These are phyloP conservation scores for Sialis lutaria DNA, from an alignment of 2,888 invertebrate genomes.

Conservation along the genomic window DNA sequence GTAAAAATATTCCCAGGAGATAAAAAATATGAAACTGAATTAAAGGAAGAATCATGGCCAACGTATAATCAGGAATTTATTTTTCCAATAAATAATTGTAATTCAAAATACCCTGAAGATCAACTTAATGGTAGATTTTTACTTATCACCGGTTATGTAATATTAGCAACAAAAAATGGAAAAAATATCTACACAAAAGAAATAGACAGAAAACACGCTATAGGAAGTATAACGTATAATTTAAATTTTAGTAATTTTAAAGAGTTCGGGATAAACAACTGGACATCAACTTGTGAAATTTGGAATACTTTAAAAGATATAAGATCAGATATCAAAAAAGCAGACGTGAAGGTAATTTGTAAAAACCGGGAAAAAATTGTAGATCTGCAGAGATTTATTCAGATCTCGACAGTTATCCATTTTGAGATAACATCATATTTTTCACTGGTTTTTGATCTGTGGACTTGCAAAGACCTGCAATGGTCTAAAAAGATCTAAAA, in stretches of 20 bases:
- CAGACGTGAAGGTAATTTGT: background rate
- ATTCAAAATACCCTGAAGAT: slow-evolving; percentile 32
- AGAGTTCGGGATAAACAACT: slow-evolving; percentile 37
- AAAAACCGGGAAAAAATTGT: no score
- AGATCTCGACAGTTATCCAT: no score
- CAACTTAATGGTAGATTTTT: slow-evolving; percentile 47
- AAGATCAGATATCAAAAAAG: background rate
- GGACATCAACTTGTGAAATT: slow-evolving; percentile 48
- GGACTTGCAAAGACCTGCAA: no score
- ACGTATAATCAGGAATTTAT: slow-evolving; percentile 64
- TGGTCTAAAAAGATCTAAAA: no score
- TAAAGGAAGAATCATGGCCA: slow-evolving; percentile 62
- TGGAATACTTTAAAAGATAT: slow-evolving; percentile 39
- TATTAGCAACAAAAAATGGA: slow-evolving; percentile 28
- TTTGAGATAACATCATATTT: no score
- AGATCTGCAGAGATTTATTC: no score
- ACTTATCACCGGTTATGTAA: slow-evolving; percentile 48
- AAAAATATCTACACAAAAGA: slow-evolving; percentile 19
- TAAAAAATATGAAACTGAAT: slow-evolving; percentile 55
- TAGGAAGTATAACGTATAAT: slow-evolving; percentile 51
- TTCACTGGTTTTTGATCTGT: no score
- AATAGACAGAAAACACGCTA: slow-evolving; percentile 34
- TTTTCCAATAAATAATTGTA: slow-evolving; percentile 38
- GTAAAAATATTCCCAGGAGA: slow-evolving; percentile 62
- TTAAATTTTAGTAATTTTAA: slow-evolving; percentile 45